Percentiles rank a stretch among this genome's conserved stretches.
Evolutionary conservation across 2,888 invertebrate genomes (phyloP).

Genomic region (Molorchus minor): DNA sequence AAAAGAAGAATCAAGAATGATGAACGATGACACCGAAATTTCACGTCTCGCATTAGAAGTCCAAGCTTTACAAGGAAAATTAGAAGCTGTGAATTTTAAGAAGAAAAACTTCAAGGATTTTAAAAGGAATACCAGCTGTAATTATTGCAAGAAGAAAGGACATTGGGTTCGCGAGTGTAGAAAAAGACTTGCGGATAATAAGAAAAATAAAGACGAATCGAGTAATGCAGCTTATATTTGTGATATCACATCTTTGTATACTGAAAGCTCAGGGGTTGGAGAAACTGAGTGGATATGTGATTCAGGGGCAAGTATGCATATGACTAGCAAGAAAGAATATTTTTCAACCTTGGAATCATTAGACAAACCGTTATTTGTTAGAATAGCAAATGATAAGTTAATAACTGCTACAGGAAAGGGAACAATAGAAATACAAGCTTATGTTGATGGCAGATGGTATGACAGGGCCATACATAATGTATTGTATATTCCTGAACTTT

Average conservation of each 20-base stretch:
- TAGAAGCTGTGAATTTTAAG: constrained; percentile 2
- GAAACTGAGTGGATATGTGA: constrained; percentile 40
- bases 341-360: constrained; percentile 29
- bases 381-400: constrained; percentile 22
- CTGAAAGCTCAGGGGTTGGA: constrained; percentile 26
- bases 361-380: constrained; percentile 11
- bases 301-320: constrained; percentile 44
- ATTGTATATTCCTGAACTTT: no score
- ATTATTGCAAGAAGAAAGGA: constrained; percentile 34
- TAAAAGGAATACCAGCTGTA: constrained; percentile 33
- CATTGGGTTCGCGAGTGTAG: constrained; percentile 41
- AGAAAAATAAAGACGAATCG: not conserved
- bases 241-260: constrained; percentile 25
- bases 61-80: constrained; percentile 24
- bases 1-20: constrained; percentile 35
- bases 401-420: constrained; percentile 3
- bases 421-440: constrained; percentile 2
- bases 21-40: constrained; percentile 21
- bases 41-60: constrained; percentile 29
- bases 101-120: constrained; percentile 24
- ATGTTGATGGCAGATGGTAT: constrained; percentile 1
- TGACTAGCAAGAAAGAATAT: constrained; percentile 39
- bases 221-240: constrained; percentile 24
- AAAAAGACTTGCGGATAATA: constrained; percentile 24
- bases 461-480: constrained; percentile 8